These are phyloP conservation scores for Leptopilina boulardi DNA, from an alignment of 1,140 invertebrate species.

Conservation along the genomic window DNA sequence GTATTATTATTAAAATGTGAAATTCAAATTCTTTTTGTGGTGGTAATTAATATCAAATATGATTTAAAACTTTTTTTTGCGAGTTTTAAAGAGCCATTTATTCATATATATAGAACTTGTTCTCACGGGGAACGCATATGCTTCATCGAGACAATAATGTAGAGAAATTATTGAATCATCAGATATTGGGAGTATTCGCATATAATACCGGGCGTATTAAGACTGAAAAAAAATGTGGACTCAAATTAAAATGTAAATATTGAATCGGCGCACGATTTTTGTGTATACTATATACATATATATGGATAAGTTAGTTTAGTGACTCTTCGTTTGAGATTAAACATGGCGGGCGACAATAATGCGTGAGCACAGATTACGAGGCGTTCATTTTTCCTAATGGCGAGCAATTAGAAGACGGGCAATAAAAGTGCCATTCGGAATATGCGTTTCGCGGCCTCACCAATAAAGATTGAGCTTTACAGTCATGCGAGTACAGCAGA, in stretches of 20 bases:
- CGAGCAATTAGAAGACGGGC: constrained; percentile 71
- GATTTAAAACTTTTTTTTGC: too few relatives aligned
- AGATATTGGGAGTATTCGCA: constrained; percentile 13
- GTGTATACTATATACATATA: not conserved
- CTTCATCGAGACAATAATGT: not conserved
- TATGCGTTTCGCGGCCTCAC: constrained; percentile 60
- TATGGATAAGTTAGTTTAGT: constrained; percentile 11
- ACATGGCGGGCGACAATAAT: constrained; percentile 62
- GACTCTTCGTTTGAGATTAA: constrained; percentile 1
- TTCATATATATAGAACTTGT: too few relatives aligned
- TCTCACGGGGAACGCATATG: too few relatives aligned
- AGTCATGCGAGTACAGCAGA: constrained; percentile 52
- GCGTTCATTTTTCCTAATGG: constrained; percentile 67
- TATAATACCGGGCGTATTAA: constrained; percentile 9
- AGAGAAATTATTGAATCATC: constrained; percentile 32
- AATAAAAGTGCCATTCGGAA: constrained; percentile 73
- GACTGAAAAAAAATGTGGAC: constrained; percentile 3
- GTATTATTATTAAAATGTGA: too few relatives aligned
- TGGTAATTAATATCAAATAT: too few relatives aligned
- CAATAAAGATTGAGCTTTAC: constrained; percentile 68
- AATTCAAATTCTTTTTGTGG: too few relatives aligned
- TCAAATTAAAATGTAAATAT: constrained; percentile 33
- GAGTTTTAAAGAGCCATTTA: too few relatives aligned
- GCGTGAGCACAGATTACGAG: constrained; percentile 61
- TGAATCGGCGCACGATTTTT: constrained; percentile 31